Base-by-base conservation (phyloP, 2,797 vertebrate species). In the Phylloscopus collybita region DNA sequence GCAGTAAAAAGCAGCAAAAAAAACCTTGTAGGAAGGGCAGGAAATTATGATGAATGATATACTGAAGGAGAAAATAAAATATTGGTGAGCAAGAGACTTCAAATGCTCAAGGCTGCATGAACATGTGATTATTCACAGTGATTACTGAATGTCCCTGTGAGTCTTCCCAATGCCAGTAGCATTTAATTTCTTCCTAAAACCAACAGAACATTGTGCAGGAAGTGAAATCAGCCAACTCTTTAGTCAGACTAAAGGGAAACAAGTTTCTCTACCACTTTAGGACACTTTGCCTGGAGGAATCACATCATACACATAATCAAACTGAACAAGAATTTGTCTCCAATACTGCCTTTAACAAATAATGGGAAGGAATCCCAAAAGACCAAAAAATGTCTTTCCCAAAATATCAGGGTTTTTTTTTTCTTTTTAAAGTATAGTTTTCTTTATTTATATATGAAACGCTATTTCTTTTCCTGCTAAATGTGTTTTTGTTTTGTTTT, bases 11-110 rank as follows among this genome's bases (percentile, higher is more conserved):
- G 29, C 34, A 76, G 45, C 56, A 65, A 86, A 66, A 83, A 88
- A 6, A 4, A 1, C 2, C 2, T 29, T 54, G 36, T 71, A 61
- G 70, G 27, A 92, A 80, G 50, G 53, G 23, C 42, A 89, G 50
- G 79, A 93, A 71, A 80, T 80, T 85, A 92, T 85, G 64, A 82
- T 49, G 26, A 88, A 57, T 88, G 40, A 82, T 70, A 66, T 36
- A 56, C 25, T 70, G 53, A 73, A 66, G 0, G 2, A 92, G 74
- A 72, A 72, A 64, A 86, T 73, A 85, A 91, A 91, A 74, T 80
- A 74, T 47, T 64, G 57, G 74, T 80, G 50, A 92, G 16, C n/a
- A 67, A 80, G 38, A 66, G 12, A 80, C 56, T 67, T 76, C 23
- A 85, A 47, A 92, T 80, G 60, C 75, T 92, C 65, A 57, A 85